Conservation (phyloP, 2,113 vertebrate species). For the Passer domesticus region DNA sequence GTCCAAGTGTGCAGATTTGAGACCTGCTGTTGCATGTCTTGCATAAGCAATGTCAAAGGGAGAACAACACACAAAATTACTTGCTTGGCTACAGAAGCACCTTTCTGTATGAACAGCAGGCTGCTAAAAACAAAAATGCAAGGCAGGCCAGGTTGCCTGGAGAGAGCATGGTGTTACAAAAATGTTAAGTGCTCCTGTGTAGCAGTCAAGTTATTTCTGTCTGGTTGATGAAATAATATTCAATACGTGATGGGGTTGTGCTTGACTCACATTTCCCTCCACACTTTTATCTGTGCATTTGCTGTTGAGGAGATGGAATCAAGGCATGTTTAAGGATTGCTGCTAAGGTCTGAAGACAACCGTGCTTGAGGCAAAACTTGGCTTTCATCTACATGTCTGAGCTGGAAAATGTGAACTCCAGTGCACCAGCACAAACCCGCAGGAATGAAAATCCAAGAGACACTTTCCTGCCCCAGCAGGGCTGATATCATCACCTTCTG, state of each 20-base stretch:
- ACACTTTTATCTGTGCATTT: neutral
- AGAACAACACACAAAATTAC: neutral
- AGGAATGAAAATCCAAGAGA: neutral
- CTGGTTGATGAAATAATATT: conserved; percentile 15
- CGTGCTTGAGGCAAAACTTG: neutral
- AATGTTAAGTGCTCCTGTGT: neutral
- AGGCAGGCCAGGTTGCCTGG: neutral
- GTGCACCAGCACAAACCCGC: neutral
- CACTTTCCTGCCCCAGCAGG: neutral
- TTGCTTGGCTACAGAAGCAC: neutral
- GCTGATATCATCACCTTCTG: neutral
- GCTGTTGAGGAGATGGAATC: neutral
- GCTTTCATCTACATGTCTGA: neutral
- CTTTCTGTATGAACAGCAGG: neutral
- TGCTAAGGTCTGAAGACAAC: neutral
- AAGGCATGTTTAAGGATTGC: neutral
- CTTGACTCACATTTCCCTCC: neutral
- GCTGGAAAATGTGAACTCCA: neutral
- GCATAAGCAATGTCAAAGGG: neutral
- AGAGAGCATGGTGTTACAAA: neutral
- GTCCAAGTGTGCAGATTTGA: neutral
- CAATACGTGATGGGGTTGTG: neutral
- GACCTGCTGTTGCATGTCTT: neutral
- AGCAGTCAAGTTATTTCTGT: neutral
- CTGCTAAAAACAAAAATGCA: neutral